Evolutionary conservation across 2,888 invertebrate genomes (phyloP).

Genomic region (Eupsilia transversa): DNA sequence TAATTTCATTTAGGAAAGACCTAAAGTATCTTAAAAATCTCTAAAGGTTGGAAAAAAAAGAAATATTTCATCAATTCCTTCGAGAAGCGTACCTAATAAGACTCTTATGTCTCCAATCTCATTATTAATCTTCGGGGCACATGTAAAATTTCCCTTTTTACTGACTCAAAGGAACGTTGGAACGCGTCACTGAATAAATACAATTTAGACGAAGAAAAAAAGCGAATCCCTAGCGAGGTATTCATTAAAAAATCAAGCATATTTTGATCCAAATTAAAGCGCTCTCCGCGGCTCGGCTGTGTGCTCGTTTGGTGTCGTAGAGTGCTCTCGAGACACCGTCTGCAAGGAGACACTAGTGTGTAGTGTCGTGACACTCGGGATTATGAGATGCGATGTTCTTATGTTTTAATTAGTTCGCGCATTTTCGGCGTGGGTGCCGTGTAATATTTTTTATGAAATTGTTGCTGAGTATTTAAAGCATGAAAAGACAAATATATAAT

Average conservation of each 20-base stretch:
- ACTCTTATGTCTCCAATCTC: slow-evolving; percentile 69
- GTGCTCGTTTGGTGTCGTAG: slow-evolving; percentile 63
- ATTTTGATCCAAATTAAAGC: slow-evolving; percentile 70
- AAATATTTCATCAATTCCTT: slow-evolving; percentile 59
- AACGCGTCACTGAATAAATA: slow-evolving; percentile 70
- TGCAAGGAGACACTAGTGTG: slow-evolving; percentile 61
- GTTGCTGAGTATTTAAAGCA: background rate
- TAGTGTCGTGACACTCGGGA: slow-evolving; percentile 61
- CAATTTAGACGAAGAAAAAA: slow-evolving; percentile 59
- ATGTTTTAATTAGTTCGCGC: slow-evolving; percentile 65
- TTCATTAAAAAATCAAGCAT: slow-evolving; percentile 75
- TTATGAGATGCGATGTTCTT: slow-evolving; percentile 65
- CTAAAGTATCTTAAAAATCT: slow-evolving; percentile 12
- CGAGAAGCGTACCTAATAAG: slow-evolving; percentile 58
- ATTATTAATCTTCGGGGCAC: slow-evolving; percentile 68
- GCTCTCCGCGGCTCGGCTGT: slow-evolving; percentile 47
- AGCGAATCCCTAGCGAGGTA: slow-evolving; percentile 51
- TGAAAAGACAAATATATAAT: background rate
- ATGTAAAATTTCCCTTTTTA: slow-evolving; percentile 67
- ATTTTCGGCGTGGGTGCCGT: background rate
- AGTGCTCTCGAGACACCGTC: slow-evolving; percentile 64
- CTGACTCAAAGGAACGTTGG: slow-evolving; percentile 61
- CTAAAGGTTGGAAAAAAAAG: slow-evolving; percentile 45
- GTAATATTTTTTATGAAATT: background rate
- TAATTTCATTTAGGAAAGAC: background rate